Percentiles rank a stretch among this genome's conserved stretches.
These are phyloP conservation scores for Agonopterix subpropinquella DNA, from an alignment of 2,888 invertebrate genomes.

Conservation along the genomic window DNA sequence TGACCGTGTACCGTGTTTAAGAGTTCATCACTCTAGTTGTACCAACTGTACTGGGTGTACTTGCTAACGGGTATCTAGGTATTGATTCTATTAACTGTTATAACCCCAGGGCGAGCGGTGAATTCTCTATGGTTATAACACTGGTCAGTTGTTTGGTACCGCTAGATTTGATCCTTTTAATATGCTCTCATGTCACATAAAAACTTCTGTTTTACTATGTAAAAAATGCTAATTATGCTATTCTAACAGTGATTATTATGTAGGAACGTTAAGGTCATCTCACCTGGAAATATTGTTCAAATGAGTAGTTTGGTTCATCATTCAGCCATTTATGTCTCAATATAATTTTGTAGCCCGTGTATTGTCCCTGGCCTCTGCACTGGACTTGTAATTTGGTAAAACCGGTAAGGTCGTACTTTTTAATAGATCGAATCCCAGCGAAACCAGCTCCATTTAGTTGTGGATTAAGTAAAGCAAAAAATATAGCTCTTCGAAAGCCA, in stretches of 20 bases:
- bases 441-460: constrained; percentile 82
- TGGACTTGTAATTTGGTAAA: constrained; percentile 65
- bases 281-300: constrained; percentile 77
- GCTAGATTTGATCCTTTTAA: no score
- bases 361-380: constrained; percentile 77
- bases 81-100: no score
- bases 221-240: no score
- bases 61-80: no score
- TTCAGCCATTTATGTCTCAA: constrained; percentile 74
- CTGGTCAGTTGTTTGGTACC: no score
- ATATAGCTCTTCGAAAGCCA: constrained; percentile 76
- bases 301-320: constrained; percentile 74
- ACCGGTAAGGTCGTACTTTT: constrained; percentile 64
- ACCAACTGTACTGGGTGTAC: no score
- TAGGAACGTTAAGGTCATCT: constrained; percentile 14
- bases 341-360: constrained; percentile 76
- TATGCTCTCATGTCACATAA: no score
- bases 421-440: constrained; percentile 74
- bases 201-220: no score
- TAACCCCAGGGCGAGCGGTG: no score
- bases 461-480: constrained; percentile 79
- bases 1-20: no score
- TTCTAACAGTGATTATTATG: neutral
- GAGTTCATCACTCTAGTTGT: no score
- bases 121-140: no score